Evolutionary conservation across 1,140 invertebrate species (phyloP).

Genomic region (Halesus radiatus): DNA sequence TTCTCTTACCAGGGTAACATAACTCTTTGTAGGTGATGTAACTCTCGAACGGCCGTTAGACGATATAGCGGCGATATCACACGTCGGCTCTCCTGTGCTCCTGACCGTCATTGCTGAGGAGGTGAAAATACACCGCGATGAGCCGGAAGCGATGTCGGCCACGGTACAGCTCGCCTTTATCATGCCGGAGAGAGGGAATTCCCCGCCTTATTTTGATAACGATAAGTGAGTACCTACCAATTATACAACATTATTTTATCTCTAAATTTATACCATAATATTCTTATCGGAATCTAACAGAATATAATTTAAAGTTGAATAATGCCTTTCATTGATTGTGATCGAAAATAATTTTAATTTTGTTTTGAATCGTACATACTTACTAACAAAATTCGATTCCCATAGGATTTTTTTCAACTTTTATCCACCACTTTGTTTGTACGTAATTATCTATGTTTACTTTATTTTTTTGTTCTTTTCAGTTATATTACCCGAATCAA

Average conservation of each 20-base stretch:
- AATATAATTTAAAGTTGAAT: no score
- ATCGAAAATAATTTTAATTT: no score
- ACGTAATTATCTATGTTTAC: neutral
- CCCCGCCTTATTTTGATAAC: slow-evolving; percentile 83
- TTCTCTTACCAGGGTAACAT: slow-evolving; percentile 36
- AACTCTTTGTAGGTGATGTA: slow-evolving; percentile 77
- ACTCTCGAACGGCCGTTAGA: slow-evolving; percentile 79
- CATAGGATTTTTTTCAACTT: no score
- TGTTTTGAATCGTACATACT: no score
- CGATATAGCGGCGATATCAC: slow-evolving; percentile 82
- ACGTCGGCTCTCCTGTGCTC: slow-evolving; percentile 83
- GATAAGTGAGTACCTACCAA: slow-evolving; percentile 73
- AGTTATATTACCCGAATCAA: slow-evolving; percentile 83
- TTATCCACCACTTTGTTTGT: no score
- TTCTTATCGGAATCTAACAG: no score
- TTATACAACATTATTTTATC: no score
- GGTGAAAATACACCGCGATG: slow-evolving; percentile 77
- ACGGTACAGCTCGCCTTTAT: slow-evolving; percentile 85
- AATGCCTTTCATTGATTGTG: no score
- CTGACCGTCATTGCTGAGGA: slow-evolving; percentile 89
- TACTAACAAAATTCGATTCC: no score
- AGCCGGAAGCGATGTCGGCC: slow-evolving; percentile 82
- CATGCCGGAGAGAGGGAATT: slow-evolving; percentile 80
- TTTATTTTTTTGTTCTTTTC: slow-evolving; percentile 50
- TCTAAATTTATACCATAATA: no score